Percentiles rank a stretch among this genome's conserved stretches.
phyloP scores from a whole-genome alignment of 2,113 vertebrate genomes.

The Nothoprocta perdicaria region DNA sequence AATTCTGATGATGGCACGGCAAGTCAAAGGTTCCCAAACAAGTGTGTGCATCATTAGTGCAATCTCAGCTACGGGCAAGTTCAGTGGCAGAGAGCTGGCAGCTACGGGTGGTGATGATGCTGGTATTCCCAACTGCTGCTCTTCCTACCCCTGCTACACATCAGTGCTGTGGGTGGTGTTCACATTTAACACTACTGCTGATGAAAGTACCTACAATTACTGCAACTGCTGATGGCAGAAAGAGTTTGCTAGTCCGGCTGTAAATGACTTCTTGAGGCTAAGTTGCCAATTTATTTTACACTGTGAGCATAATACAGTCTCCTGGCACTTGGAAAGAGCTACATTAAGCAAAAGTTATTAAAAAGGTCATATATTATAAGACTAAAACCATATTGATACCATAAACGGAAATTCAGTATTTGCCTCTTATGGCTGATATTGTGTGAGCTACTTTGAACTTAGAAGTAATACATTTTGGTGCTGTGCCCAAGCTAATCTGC shows the following conservation, averaged over 20 bases:
- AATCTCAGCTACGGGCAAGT: neutral
- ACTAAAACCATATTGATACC: slow-evolving; percentile 8
- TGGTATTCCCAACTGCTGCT: neutral
- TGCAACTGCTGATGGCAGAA: slow-evolving; percentile 58
- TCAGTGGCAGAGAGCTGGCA: neutral
- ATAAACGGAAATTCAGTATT: slow-evolving; percentile 44
- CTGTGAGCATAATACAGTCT: slow-evolving; percentile 42
- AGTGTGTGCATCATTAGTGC: neutral
- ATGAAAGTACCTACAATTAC: slow-evolving; percentile 70
- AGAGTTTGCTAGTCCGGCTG: slow-evolving; percentile 43
- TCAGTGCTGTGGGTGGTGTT: slow-evolving; percentile 61
- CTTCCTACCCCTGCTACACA: neutral
- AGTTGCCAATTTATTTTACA: slow-evolving; percentile 16
- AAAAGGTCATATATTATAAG: slow-evolving; percentile 49
- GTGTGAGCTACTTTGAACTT: neutral
- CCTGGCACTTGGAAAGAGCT: slow-evolving; percentile 33
- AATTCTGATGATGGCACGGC: neutral
- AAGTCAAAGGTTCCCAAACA: slow-evolving; percentile 16
- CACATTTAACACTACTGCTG: slow-evolving; percentile 62
- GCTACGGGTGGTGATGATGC: neutral
- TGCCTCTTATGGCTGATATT: neutral
- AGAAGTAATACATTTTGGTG: neutral
- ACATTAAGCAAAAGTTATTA: slow-evolving; percentile 52
- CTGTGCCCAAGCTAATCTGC: neutral
- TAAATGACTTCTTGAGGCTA: slow-evolving; percentile 54